Percentiles rank a stretch among this genome's conserved stretches.
Conservation (phyloP, 2,888 invertebrate species). For the Polydrusus pterygomalis region DNA sequence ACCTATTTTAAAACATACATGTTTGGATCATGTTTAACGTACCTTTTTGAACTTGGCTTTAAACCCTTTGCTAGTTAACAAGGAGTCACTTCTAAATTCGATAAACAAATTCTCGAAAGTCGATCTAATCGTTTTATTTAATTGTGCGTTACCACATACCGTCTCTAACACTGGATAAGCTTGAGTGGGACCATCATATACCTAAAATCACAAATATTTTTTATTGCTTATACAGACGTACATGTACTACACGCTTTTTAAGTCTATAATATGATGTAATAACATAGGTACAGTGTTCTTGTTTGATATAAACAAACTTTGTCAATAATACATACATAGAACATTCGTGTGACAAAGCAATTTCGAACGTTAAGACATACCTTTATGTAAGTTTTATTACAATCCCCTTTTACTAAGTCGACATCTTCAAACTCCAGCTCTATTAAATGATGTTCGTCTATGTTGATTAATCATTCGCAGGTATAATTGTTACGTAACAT, state of each 20-base stretch:
- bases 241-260: no score
- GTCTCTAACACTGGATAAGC: conserved; percentile 74
- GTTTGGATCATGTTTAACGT: conserved; percentile 37
- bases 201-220: no score
- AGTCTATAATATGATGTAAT: no score
- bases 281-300: no score
- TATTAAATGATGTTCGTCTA: conserved; percentile 81
- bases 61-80: conserved; percentile 84
- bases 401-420: conserved; percentile 67
- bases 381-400: conserved; percentile 64
- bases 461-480: conserved; percentile 86
- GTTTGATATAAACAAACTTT: no score
- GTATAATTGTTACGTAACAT: conserved; percentile 79
- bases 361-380: conserved; percentile 54
- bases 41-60: conserved; percentile 79
- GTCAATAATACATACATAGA: no score
- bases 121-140: conserved; percentile 73
- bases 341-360: no score
- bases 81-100: conserved; percentile 78
- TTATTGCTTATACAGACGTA: no score
- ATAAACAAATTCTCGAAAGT: conserved; percentile 79
- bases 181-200: conserved; percentile 75
- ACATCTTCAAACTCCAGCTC: conserved; percentile 82
- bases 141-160: conserved; percentile 76
- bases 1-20: no score